Evolutionary conservation across 2,113 vertebrate species (phyloP).

Genomic region (Xiphias gladius): DNA sequence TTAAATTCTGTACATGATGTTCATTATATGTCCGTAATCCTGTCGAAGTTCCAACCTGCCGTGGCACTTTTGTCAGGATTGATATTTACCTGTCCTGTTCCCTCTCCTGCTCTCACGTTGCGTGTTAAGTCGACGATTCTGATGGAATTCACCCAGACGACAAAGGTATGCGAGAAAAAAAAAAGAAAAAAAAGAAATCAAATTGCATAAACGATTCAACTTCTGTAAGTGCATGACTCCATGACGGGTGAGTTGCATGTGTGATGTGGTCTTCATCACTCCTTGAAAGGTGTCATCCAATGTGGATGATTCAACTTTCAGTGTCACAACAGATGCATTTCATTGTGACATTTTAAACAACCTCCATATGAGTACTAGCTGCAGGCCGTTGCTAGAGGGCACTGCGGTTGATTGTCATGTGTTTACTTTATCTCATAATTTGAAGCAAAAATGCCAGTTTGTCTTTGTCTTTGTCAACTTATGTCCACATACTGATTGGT

Average conservation of each 20-base stretch:
- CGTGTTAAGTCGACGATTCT: slow-evolving; percentile 76
- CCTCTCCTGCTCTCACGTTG: slow-evolving; percentile 74
- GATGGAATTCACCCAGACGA: slow-evolving; percentile 72
- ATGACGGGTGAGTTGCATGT: slow-evolving; percentile 73
- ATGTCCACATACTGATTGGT: not conserved
- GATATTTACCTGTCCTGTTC: slow-evolving; percentile 79
- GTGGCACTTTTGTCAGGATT: slow-evolving; percentile 80
- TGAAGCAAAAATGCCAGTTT: slow-evolving; percentile 28
- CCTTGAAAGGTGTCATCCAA: slow-evolving; percentile 64
- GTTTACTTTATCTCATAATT: slow-evolving; percentile 19
- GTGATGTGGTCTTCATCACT: slow-evolving; percentile 58
- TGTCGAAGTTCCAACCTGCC: slow-evolving; percentile 73
- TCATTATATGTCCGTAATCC: slow-evolving; percentile 72
- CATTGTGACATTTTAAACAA: slow-evolving; percentile 64
- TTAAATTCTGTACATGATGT: slow-evolving; percentile 48
- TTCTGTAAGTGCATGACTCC: slow-evolving; percentile 69
- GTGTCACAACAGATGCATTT: slow-evolving; percentile 67
- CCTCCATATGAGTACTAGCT: slow-evolving; percentile 27
- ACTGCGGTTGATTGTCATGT: slow-evolving; percentile 32
- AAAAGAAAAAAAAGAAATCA: slow-evolving; percentile 31
- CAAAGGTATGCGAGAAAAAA: slow-evolving; percentile 80
- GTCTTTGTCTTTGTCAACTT: not conserved
- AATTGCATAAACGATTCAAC: slow-evolving; percentile 58
- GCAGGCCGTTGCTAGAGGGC: slow-evolving; percentile 51
- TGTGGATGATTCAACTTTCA: slow-evolving; percentile 70